Conservation (phyloP, 2,797 vertebrate species). For the Erethizon dorsatum region DNA sequence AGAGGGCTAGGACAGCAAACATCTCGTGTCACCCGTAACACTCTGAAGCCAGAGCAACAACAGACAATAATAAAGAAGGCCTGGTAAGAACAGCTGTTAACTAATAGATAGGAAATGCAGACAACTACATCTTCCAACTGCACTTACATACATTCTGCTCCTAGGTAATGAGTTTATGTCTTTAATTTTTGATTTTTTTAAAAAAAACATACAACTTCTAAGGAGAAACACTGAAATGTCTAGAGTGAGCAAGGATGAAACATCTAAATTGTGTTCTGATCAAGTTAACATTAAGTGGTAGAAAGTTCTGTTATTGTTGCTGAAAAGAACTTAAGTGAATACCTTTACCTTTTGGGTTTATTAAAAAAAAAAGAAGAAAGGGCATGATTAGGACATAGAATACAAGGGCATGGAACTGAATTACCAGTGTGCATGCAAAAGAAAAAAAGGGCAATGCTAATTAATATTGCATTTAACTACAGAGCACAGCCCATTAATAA, state of each 20-base stretch:
- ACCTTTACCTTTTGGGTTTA: not conserved
- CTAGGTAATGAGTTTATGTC: not conserved
- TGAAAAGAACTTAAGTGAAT: not conserved
- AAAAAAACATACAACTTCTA: not conserved
- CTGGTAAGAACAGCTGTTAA: not conserved
- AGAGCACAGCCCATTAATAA: not conserved
- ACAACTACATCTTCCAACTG: not conserved
- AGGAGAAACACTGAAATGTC: conserved; percentile 39
- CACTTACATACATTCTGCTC: not conserved
- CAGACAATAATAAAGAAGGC: conserved; percentile 27
- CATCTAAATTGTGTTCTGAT: not conserved
- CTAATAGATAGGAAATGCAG: conserved; percentile 44
- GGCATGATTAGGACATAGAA: not conserved
- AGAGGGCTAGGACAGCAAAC: conserved; percentile 50
- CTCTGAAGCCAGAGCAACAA: conserved; percentile 31
- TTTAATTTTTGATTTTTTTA: not conserved
- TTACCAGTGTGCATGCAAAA: not conserved
- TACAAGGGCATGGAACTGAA: not conserved
- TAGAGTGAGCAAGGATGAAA: not conserved
- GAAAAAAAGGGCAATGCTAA: not conserved
- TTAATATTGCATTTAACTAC: not conserved
- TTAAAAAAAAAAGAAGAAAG: not conserved
- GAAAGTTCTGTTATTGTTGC: not conserved
- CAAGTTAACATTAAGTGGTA: not conserved
- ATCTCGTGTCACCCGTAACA: not conserved